Percentiles rank a stretch among this genome's conserved stretches.
phyloP scores from a whole-genome alignment of 1,140 invertebrate species.

The Cecropterus lyciades region DNA sequence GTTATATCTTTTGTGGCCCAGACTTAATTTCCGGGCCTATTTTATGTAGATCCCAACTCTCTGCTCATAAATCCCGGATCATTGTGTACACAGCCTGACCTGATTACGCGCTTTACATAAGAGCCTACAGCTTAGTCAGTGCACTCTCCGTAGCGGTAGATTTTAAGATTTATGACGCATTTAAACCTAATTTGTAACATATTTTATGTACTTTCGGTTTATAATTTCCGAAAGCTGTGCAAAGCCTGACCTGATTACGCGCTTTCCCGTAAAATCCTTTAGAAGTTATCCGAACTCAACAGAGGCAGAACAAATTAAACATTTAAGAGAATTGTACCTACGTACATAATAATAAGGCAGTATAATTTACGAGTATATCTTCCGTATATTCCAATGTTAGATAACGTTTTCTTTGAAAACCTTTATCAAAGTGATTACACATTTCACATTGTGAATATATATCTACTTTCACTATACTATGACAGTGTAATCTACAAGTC shows the following conservation, averaged over 20 bases:
- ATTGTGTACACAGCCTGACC: neutral
- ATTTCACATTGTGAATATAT: too few relatives aligned
- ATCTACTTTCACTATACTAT: too few relatives aligned
- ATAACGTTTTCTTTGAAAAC: neutral
- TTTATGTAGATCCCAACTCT: neutral
- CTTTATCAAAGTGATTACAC: neutral
- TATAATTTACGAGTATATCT: too few relatives aligned
- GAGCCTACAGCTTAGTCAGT: neutral
- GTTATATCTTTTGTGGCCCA: too few relatives aligned
- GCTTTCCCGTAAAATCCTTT: neutral
- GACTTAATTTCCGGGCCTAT: neutral
- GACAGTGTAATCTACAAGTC: too few relatives aligned
- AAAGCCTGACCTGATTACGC: neutral
- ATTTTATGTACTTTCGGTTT: too few relatives aligned
- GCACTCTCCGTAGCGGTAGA: neutral
- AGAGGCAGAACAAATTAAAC: too few relatives aligned
- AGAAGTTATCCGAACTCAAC: neutral
- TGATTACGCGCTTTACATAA: neutral
- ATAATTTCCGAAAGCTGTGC: too few relatives aligned
- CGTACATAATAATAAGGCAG: too few relatives aligned
- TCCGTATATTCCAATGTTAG: too few relatives aligned
- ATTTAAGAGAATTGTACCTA: too few relatives aligned
- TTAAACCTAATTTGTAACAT: too few relatives aligned
- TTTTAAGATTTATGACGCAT: neutral
- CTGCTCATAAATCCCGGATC: neutral